Conservation (phyloP, 1,140 invertebrate genomes). For the Tetraneura akinire region DNA sequence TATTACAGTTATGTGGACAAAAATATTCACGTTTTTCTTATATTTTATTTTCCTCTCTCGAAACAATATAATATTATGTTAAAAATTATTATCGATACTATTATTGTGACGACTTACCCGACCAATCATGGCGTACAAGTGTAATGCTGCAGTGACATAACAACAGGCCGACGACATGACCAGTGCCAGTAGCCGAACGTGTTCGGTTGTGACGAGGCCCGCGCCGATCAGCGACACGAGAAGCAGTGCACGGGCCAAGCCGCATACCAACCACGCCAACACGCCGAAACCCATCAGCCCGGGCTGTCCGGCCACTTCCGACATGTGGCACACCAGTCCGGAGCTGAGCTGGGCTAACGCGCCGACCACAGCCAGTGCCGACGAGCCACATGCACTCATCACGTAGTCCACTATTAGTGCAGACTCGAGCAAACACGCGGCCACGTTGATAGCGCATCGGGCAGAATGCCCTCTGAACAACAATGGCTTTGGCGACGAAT, state of each 20-base stretch:
- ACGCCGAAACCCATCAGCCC: constrained; percentile 21
- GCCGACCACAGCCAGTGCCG: constrained; percentile 12
- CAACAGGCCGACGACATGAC: constrained; percentile 22
- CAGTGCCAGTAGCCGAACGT: constrained; percentile 9
- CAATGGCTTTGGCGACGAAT: background rate
- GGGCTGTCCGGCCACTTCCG: constrained; percentile 10
- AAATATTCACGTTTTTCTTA: too few relatives aligned
- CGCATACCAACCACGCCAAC: constrained; percentile 30
- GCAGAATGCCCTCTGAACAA: constrained; percentile 20
- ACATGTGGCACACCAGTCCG: constrained; percentile 30
- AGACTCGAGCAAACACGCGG: constrained; percentile 11
- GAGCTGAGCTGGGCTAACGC: constrained; percentile 33
- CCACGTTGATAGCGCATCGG: constrained; percentile 26
- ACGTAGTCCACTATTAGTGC: constrained; percentile 18
- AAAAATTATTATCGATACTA: too few relatives aligned
- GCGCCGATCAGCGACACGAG: constrained; percentile 17
- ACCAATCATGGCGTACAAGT: constrained; percentile 14
- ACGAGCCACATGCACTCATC: constrained; percentile 24
- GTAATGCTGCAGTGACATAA: constrained; percentile 25
- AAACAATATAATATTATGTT: too few relatives aligned
- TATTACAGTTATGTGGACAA: too few relatives aligned
- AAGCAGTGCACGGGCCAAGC: constrained; percentile 15
- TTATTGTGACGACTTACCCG: background rate
- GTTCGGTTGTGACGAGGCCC: background rate
- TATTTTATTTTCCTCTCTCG: too few relatives aligned